These are phyloP conservation scores for Rhea americana DNA, from an alignment of 2,113 vertebrate genomes.

Conservation along the genomic window DNA sequence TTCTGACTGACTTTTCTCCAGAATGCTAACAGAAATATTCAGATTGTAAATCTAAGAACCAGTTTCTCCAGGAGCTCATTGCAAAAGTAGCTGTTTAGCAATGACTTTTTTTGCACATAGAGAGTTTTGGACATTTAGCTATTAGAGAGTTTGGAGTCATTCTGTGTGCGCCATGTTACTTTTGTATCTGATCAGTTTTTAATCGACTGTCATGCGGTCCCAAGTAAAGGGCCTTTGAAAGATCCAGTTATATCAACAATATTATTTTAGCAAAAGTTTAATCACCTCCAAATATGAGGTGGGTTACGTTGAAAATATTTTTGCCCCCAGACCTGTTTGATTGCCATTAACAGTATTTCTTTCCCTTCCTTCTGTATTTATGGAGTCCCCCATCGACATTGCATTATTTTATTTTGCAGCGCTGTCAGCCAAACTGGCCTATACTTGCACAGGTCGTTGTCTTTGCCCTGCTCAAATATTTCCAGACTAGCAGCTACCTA, in stretches of 20 bases:
- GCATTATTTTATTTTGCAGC: neutral
- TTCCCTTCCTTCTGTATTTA: neutral
- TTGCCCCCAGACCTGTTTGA: neutral
- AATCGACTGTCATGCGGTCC: neutral
- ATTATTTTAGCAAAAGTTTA: neutral
- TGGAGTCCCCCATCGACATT: neutral
- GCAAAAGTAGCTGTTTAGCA: neutral
- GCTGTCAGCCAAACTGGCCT: neutral
- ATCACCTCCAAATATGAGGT: neutral
- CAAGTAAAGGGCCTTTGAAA: neutral
- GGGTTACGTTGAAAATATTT: neutral
- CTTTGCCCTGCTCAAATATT: neutral
- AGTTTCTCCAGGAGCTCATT: neutral
- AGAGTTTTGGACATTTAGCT: neutral
- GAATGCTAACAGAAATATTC: neutral
- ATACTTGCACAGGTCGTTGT: neutral
- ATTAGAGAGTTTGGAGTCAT: neutral
- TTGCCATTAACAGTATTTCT: neutral
- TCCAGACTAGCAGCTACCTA: neutral
- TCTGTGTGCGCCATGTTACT: neutral
- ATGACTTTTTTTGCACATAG: neutral
- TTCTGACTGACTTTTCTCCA: neutral
- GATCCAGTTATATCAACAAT: neutral
- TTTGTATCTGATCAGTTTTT: neutral
- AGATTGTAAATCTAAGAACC: neutral